Conservation (phyloP, 2,797 vertebrate genomes). For the Echiichthys vipera region DNA sequence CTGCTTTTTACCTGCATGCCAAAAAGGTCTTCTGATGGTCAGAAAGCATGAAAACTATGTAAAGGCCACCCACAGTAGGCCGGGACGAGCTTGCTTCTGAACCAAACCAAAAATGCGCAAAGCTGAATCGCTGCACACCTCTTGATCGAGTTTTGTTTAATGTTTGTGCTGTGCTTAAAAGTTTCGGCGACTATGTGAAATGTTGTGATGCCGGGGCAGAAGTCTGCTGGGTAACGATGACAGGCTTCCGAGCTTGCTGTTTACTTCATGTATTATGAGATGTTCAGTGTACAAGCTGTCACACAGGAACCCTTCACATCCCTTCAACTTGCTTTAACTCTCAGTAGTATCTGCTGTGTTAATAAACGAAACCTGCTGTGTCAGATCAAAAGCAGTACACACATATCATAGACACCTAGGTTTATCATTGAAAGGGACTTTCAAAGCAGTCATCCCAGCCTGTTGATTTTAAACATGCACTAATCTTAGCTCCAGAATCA, state of each 20-base stretch:
- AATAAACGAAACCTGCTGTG: background rate
- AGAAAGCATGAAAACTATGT: slow-evolving; percentile 76
- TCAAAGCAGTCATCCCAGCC: background rate
- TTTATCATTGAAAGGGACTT: background rate
- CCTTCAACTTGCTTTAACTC: background rate
- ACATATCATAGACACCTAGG: background rate
- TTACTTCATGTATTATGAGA: slow-evolving; percentile 6
- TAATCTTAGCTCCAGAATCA: background rate
- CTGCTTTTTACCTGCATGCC: slow-evolving; percentile 89
- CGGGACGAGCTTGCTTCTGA: slow-evolving; percentile 64
- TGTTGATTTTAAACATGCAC: background rate
- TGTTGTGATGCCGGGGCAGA: slow-evolving; percentile 22
- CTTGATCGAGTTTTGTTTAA: slow-evolving; percentile 85
- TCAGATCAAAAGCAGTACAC: background rate
- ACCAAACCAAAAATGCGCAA: slow-evolving; percentile 61
- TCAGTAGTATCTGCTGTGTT: background rate
- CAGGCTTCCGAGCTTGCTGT: slow-evolving; percentile 37
- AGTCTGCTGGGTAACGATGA: slow-evolving; percentile 34
- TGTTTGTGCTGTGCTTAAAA: slow-evolving; percentile 78
- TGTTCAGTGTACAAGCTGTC: background rate
- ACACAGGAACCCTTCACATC: background rate
- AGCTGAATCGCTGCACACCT: slow-evolving; percentile 86
- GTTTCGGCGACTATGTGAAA: slow-evolving; percentile 36
- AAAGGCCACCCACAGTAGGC: slow-evolving; percentile 36
- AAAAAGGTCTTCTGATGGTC: slow-evolving; percentile 79